phyloP scores from a whole-genome alignment of 2,888 invertebrate genomes.

The Halictus ligatus region DNA sequence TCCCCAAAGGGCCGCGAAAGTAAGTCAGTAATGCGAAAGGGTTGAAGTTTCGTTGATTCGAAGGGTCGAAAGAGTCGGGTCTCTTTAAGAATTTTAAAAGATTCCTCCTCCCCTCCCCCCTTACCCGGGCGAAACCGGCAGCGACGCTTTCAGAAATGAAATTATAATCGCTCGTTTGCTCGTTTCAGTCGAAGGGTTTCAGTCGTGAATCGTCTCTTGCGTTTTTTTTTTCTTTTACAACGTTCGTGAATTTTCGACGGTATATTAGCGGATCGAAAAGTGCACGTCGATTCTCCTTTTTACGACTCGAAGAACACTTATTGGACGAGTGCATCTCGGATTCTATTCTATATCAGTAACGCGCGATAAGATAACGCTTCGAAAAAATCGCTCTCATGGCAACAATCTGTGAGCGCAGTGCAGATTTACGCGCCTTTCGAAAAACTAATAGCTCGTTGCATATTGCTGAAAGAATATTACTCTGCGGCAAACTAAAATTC shows the following conservation, averaged over 20 bases:
- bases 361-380: slow-evolving; percentile 76
- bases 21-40: slow-evolving; percentile 78
- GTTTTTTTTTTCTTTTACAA: not conserved
- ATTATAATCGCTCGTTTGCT: slow-evolving; percentile 38
- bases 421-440: slow-evolving; percentile 72
- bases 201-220: slow-evolving; percentile 19
- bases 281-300: slow-evolving; percentile 63
- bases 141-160: slow-evolving; percentile 3
- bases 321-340: slow-evolving; percentile 72
- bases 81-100: slow-evolving; percentile 70
- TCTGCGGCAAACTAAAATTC: not conserved
- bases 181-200: slow-evolving; percentile 21
- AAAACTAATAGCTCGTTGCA: slow-evolving; percentile 63
- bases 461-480: slow-evolving; percentile 48
- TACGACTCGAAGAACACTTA: slow-evolving; percentile 61
- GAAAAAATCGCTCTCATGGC: slow-evolving; percentile 81
- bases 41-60: slow-evolving; percentile 62
- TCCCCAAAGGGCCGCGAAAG: slow-evolving; percentile 75
- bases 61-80: slow-evolving; percentile 59
- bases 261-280: slow-evolving; percentile 7
- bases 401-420: slow-evolving; percentile 80
- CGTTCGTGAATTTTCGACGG: not conserved
- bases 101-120: not conserved
- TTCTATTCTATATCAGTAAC: slow-evolving; percentile 78
- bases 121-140: not conserved